These are phyloP conservation scores for Odontamblyopus lacepedii DNA, from an alignment of 2,797 vertebrate species.

Conservation along the genomic window DNA sequence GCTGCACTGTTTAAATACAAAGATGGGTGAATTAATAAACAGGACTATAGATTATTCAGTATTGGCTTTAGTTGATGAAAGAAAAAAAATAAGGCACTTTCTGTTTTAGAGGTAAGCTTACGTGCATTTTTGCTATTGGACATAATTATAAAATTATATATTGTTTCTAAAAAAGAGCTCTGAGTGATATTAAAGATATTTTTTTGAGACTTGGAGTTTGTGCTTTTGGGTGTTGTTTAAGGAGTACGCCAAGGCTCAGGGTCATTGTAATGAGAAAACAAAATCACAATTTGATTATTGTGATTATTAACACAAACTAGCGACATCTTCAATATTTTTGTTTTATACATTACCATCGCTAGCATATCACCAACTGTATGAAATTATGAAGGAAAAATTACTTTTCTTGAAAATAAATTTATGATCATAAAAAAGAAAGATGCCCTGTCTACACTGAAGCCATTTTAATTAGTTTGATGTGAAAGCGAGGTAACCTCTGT, in stretches of 20 bases:
- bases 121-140: not conserved
- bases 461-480: constrained; percentile 70
- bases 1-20: too few species aligned
- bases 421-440: too few species aligned
- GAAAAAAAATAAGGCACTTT: not conserved
- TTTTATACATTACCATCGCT: too few species aligned
- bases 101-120: not conserved
- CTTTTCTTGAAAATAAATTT: too few species aligned
- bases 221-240: not conserved
- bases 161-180: not conserved
- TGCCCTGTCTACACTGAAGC: too few species aligned
- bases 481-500: not conserved
- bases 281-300: too few species aligned
- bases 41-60: not conserved
- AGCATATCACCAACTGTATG: too few species aligned
- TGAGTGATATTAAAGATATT: constrained; percentile 2
- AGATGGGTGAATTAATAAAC: not conserved
- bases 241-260: too few species aligned
- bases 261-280: too few species aligned
- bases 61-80: not conserved
- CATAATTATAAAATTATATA: not conserved
- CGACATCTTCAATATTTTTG: too few species aligned
- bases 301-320: too few species aligned
- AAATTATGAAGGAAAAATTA: too few species aligned
- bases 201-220: constrained; percentile 5